phyloP scores from a whole-genome alignment of 2,797 vertebrate species.

The Acipenser oxyrinchus region DNA sequence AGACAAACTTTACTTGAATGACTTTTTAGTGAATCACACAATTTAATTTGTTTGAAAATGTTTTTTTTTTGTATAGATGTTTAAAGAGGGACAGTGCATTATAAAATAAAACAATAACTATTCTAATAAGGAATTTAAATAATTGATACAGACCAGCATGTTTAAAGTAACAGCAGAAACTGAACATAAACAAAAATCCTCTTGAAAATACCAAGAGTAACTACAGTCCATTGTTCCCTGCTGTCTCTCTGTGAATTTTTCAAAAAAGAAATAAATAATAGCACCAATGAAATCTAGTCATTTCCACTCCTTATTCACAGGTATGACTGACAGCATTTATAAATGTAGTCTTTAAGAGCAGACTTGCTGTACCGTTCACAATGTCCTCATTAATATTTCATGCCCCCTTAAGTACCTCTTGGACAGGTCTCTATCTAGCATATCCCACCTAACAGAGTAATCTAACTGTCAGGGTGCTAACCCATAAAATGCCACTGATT shows the following conservation, averaged over 20 bases:
- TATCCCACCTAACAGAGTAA: constrained; percentile 16
- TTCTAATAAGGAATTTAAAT: constrained; percentile 31
- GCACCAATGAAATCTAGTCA: constrained; percentile 8
- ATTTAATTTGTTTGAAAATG: too few species aligned
- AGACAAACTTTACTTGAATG: too few species aligned
- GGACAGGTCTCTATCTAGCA: constrained; percentile 15
- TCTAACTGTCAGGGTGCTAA: constrained; percentile 10
- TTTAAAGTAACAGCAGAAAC: constrained; percentile 13
- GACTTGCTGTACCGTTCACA: constrained; percentile 9
- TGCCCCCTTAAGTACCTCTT: constrained; percentile 13
- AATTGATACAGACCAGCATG: constrained; percentile 41
- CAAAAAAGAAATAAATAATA: background rate
- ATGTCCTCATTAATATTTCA: constrained; percentile 22
- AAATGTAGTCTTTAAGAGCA: constrained; percentile 13
- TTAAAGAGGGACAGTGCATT: too few species aligned
- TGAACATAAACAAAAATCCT: constrained; percentile 25
- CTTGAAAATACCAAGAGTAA: constrained; percentile 15
- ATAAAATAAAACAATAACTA: too few species aligned
- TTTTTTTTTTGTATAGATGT: too few species aligned
- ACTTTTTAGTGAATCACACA: too few species aligned
- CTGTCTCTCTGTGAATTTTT: constrained; percentile 7
- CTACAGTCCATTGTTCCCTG: background rate
- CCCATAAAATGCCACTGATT: constrained; percentile 15
- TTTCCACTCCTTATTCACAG: constrained; percentile 15
- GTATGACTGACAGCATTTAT: constrained; percentile 21